A percentile compares a stretch with the other conserved stretches of the same genome.
These are phyloP conservation scores for Helogale parvula DNA, from an alignment of 2,113 vertebrate genomes.

Conservation along the genomic window DNA sequence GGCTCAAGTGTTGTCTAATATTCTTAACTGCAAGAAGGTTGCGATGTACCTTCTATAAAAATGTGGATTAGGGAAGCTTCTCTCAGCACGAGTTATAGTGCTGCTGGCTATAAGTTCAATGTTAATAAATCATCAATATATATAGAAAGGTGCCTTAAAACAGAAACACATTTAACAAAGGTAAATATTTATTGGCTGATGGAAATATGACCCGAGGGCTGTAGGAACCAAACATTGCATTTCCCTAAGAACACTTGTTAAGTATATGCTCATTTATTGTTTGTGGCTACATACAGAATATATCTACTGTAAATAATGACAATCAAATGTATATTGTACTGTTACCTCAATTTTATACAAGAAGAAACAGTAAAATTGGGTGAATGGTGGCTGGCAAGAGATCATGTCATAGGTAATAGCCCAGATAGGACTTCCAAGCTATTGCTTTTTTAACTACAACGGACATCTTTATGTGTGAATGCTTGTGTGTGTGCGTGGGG, in stretches of 20 bases:
- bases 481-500: too few species aligned
- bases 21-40: background rate
- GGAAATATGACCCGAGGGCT: background rate
- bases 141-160: background rate
- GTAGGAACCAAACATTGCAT: background rate
- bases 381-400: background rate
- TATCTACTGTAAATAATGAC: background rate
- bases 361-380: background rate
- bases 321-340: background rate
- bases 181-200: background rate
- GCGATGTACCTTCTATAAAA: background rate
- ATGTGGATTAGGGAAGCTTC: background rate
- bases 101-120: background rate
- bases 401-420: background rate
- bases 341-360: background rate
- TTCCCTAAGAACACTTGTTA: background rate
- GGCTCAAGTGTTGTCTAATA: background rate
- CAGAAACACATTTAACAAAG: background rate
- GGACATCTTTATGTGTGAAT: background rate
- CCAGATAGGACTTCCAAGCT: background rate
- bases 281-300: background rate
- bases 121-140: background rate
- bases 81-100: background rate
- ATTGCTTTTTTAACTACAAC: background rate
- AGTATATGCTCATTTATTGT: background rate